A percentile compares a stretch with the other conserved stretches of the same genome.
Evolutionary conservation across 2,113 vertebrate genomes (phyloP).

Genomic region (Tachysurus vachellii): DNA sequence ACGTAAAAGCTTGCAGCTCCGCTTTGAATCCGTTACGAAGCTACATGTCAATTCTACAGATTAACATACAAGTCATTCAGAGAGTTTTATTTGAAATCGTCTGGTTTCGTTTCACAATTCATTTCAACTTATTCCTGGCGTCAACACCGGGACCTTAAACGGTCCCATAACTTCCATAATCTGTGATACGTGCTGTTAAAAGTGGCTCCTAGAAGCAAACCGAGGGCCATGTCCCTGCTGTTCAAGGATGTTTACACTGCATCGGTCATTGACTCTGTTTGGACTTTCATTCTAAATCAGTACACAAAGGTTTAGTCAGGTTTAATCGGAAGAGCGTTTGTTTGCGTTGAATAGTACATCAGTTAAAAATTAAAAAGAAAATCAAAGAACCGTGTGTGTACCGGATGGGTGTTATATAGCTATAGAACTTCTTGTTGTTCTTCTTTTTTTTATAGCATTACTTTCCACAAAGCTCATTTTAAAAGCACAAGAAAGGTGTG

Average conservation of each 20-base stretch:
- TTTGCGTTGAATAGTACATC: too few relatives aligned
- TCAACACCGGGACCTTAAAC: background rate
- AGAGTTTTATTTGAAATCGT: background rate
- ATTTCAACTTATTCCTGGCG: background rate
- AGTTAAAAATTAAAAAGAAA: background rate
- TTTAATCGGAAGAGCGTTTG: background rate
- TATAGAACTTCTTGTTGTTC: too few relatives aligned
- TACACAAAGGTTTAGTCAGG: slow-evolving; percentile 16
- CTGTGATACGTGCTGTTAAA: background rate
- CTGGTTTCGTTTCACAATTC: background rate
- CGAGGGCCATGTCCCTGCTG: slow-evolving; percentile 1
- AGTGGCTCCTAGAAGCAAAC: background rate
- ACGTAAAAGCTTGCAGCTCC: background rate
- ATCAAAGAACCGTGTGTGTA: background rate
- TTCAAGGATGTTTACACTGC: slow-evolving; percentile 49
- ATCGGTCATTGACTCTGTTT: slow-evolving; percentile 36
- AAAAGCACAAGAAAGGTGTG: background rate
- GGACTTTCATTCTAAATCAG: slow-evolving; percentile 26
- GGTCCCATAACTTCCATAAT: background rate
- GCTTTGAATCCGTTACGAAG: background rate
- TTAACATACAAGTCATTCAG: background rate
- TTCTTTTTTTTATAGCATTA: background rate
- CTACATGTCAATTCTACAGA: background rate
- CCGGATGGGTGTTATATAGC: background rate
- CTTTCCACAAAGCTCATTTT: background rate